Percentiles rank a stretch among this genome's conserved stretches.
Conservation (phyloP, 2,113 vertebrate genomes). For the Hydropotes inermis region DNA sequence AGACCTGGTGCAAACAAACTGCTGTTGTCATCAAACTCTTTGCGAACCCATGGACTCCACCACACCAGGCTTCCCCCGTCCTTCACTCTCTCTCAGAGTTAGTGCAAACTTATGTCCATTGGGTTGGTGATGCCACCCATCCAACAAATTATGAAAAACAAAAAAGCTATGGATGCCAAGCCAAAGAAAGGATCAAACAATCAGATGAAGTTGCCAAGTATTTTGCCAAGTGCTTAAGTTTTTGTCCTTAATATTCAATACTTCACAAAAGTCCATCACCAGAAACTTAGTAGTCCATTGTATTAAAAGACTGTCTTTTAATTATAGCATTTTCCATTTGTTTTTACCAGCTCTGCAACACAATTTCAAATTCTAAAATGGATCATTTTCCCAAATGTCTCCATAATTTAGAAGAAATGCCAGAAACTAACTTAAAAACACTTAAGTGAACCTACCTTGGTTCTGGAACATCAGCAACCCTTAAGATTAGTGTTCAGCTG, state of each 20-base stretch:
- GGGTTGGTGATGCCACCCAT: background rate
- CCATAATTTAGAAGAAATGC: background rate
- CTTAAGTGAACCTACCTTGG: background rate
- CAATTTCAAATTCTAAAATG: conserved; percentile 33
- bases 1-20: background rate
- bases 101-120: background rate
- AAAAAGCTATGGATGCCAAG: background rate
- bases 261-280: background rate
- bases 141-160: background rate
- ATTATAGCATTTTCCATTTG: background rate
- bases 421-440: background rate
- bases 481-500: background rate
- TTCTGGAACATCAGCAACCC: conserved; percentile 9
- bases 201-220: background rate
- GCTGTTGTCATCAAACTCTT: background rate
- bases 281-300: background rate
- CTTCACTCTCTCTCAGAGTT: background rate
- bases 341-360: conserved; percentile 1
- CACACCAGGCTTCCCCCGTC: background rate
- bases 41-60: background rate
- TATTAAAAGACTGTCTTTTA: background rate
- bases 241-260: background rate
- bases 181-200: background rate
- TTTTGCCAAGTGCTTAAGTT: background rate
- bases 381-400: background rate